A percentile compares a stretch with the other conserved stretches of the same genome.
Conservation (phyloP, 2,113 vertebrate species). For the Hucho hucho region DNA sequence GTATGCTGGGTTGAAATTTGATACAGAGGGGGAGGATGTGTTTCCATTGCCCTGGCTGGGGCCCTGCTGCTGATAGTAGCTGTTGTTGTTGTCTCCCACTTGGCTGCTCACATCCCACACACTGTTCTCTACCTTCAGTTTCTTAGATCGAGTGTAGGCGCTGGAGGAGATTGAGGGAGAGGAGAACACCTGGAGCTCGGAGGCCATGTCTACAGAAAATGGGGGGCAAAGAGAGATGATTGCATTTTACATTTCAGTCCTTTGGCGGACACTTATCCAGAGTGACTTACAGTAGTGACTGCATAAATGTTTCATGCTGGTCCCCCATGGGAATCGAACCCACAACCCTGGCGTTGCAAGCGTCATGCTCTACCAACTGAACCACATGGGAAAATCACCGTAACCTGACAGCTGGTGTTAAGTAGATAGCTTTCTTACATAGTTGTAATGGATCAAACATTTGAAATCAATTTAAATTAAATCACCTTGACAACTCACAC, state of each 20-base stretch:
- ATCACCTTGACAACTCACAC: too few species aligned
- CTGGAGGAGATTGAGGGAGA: conserved; percentile 96
- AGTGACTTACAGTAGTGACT: too few species aligned
- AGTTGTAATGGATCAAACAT: too few species aligned
- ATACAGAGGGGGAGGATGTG: conserved; percentile 68
- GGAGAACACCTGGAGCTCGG: conserved; percentile 95
- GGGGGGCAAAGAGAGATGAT: too few species aligned
- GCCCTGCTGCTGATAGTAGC: conserved; percentile 88
- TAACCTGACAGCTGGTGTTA: background rate
- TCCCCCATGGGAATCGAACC: too few species aligned
- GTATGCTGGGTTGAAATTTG: conserved; percentile 82
- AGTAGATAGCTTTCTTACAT: too few species aligned
- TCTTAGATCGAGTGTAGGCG: conserved; percentile 94
- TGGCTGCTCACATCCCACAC: conserved; percentile 90
- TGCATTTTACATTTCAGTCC: too few species aligned
- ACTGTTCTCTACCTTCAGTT: conserved; percentile 94
- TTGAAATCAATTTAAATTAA: too few species aligned
- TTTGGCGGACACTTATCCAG: background rate
- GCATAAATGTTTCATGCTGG: too few species aligned
- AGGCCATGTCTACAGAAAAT: conserved; percentile 85
- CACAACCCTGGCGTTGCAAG: too few species aligned
- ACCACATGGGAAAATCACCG: background rate
- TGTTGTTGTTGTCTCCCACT: conserved; percentile 77
- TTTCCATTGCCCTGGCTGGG: conserved; percentile 75
- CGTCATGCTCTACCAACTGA: too few species aligned